A percentile compares a stretch with the other conserved stretches of the same genome.
Conservation (phyloP, 2,797 vertebrate genomes). For the Etheostoma nigrum region DNA sequence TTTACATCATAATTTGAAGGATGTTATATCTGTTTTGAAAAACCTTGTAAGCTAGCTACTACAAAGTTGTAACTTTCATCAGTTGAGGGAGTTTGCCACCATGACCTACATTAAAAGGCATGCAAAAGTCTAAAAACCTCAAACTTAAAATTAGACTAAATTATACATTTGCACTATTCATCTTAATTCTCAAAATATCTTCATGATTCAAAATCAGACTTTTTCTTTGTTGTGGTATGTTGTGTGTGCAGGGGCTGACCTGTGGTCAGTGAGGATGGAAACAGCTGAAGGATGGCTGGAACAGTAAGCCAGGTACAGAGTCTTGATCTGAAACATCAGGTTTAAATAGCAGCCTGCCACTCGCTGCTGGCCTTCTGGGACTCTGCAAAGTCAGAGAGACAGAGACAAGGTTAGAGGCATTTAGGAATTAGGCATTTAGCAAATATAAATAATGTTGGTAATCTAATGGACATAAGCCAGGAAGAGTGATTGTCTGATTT, state of each 20-base stretch:
- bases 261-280: slow-evolving; percentile 94
- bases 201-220: background rate
- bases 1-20: background rate
- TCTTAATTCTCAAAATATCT: background rate
- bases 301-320: slow-evolving; percentile 93
- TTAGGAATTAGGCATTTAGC: too few relatives aligned
- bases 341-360: slow-evolving; percentile 92
- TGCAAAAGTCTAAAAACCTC: background rate
- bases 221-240: background rate
- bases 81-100: background rate
- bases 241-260: slow-evolving; percentile 80
- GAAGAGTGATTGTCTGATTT: too few relatives aligned
- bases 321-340: slow-evolving; percentile 93
- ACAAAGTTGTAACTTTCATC: background rate
- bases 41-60: background rate
- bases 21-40: background rate
- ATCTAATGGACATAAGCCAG: too few relatives aligned
- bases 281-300: slow-evolving; percentile 96
- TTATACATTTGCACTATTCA: background rate
- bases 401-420: slow-evolving; percentile 3
- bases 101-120: background rate
- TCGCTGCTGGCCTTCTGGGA: slow-evolving; percentile 93
- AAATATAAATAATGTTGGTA: too few relatives aligned
- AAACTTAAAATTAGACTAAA: background rate
- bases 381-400: slow-evolving; percentile 77